Base-by-base conservation (phyloP, 2,797 vertebrate genomes). In the Lutjanus campechanus region DNA sequence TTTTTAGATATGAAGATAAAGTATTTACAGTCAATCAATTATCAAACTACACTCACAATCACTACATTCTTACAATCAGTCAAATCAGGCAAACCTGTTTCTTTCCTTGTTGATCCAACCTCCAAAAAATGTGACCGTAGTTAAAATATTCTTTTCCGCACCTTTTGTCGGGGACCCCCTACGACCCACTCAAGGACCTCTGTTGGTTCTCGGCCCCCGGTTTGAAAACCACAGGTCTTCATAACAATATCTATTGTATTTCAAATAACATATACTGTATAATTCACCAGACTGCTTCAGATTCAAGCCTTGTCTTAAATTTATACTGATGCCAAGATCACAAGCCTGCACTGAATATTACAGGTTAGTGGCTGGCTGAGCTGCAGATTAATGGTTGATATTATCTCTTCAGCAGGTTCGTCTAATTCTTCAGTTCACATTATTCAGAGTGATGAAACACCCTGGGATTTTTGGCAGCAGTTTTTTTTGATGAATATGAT, bases 401-500 rank as follows among this genome's bases (percentile, higher is more conserved):
- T 61, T 56, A 61, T 56, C 54, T 69, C 20, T 50, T 54, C 25
- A 53, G 51, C 11, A 43, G 51, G 15, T 68, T 82, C 16, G 6
- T 73, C 54, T 60, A 29, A 47, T 49, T 69, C 22, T 62, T 63
- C 19, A 70, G 15, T 29, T 62, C 49, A 46, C 19, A 17, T 12
- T 36, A 20, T 53, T 50, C 36, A 58, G 47, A 54, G 11, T n/a
- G 8, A 80, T 47, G 44, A 67, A 11, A 49, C 16, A 25, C 7
- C 11, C 1, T 3, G 8, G 11, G 40, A 50, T 9, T 64, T 47
- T 44, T 50, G 11, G 12, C 5, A 7, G 0, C 5, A 9, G 36
- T 11, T 17, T 19, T 70, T 73, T 46, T 62, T 47, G 2, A 59
- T 70, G 4, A 60, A 47, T 25, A 41, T 60, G 40, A 50, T 46